phyloP scores from a whole-genome alignment of 2,888 invertebrate genomes.

The Ypsolopha sequella region DNA sequence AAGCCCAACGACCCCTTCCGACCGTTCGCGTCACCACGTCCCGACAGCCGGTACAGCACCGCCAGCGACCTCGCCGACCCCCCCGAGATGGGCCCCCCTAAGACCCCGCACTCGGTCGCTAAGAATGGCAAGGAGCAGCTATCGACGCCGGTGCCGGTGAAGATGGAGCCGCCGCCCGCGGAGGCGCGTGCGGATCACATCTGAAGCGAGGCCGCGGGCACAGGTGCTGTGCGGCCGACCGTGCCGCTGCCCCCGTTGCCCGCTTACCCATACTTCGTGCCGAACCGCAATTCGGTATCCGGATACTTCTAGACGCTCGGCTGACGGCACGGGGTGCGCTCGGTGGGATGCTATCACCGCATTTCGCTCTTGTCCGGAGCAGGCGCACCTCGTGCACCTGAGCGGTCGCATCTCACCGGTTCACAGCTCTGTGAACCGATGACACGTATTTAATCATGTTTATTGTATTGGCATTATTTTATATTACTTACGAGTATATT shows the following conservation, averaged over 20 bases:
- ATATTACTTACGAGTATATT: slow-evolving; percentile 24
- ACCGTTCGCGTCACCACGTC: slow-evolving; percentile 71
- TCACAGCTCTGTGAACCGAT: neutral
- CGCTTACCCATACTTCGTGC: slow-evolving; percentile 58
- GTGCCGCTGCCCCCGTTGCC: slow-evolving; percentile 43
- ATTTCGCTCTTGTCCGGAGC: too few species aligned
- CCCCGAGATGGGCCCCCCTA: slow-evolving; percentile 57
- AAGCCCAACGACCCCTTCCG: slow-evolving; percentile 65
- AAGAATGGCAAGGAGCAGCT: slow-evolving; percentile 54
- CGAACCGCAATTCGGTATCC: slow-evolving; percentile 42
- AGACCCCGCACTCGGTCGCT: slow-evolving; percentile 36
- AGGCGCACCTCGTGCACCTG: too few species aligned
- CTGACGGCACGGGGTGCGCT: too few species aligned
- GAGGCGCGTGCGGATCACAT: slow-evolving; percentile 73
- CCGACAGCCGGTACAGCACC: slow-evolving; percentile 71
- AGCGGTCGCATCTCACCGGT: too few species aligned
- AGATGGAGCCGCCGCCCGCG: slow-evolving; percentile 73
- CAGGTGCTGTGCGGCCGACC: slow-evolving; percentile 16
- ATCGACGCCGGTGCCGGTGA: slow-evolving; percentile 73
- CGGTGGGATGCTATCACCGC: too few species aligned
- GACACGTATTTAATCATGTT: slow-evolving; percentile 1
- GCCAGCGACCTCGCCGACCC: slow-evolving; percentile 65
- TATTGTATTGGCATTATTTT: slow-evolving; percentile 33
- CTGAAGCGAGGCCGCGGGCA: slow-evolving; percentile 64
- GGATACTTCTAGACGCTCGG: slow-evolving; percentile 46